phyloP scores from a whole-genome alignment of 2,888 invertebrate genomes.

The Zeuzera pyrina region DNA sequence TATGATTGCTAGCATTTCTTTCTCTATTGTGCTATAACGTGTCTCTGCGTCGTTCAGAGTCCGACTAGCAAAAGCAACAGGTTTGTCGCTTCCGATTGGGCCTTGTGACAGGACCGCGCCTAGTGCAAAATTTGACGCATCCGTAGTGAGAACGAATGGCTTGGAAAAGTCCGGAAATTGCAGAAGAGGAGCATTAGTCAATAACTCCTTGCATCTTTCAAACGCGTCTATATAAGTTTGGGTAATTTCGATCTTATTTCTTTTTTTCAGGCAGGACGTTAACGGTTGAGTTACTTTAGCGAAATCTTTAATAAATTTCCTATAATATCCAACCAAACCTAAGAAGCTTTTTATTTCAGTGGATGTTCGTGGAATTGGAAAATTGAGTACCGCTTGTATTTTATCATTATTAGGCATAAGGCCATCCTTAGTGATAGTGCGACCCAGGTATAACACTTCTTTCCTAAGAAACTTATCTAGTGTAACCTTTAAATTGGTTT shows the following conservation, averaged over 20 bases:
- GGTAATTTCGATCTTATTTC: conserved; percentile 6
- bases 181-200: too few species aligned
- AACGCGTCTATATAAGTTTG: conserved; percentile 13
- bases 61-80: conserved; percentile 10
- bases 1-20: conserved; percentile 9
- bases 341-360: too few species aligned
- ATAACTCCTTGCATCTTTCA: conserved; percentile 15
- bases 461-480: background rate
- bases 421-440: too few species aligned
- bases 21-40: conserved; percentile 4
- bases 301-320: too few species aligned
- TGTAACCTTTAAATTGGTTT: background rate
- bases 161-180: too few species aligned
- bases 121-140: conserved; percentile 14
- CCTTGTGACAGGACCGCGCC: conserved; percentile 13
- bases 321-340: too few species aligned
- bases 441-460: background rate
- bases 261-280: conserved; percentile 17
- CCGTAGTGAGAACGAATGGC: conserved; percentile 18
- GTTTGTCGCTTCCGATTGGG: conserved; percentile 10
- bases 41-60: conserved; percentile 10
- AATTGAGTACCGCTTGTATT: too few species aligned
- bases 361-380: too few species aligned
- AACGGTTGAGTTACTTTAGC: conserved; percentile 22
- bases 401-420: too few species aligned